A percentile compares a stretch with the other conserved stretches of the same genome.
These are phyloP conservation scores for Silurus glanis DNA, from an alignment of 2,113 vertebrate species.

Conservation along the genomic window DNA sequence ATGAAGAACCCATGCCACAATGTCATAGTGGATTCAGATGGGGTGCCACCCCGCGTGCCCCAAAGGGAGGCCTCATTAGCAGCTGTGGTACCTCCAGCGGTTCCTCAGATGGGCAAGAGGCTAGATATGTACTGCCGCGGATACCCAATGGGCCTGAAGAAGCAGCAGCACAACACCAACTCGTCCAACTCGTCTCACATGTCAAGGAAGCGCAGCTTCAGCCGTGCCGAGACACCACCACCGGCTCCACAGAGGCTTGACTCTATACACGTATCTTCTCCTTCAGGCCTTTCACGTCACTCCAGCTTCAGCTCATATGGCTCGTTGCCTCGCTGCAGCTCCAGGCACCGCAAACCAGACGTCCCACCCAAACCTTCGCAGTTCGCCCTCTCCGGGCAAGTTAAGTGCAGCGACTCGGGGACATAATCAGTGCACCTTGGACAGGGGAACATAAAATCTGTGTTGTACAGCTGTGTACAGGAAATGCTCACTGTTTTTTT, in stretches of 20 bases:
- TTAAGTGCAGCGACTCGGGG: slow-evolving; percentile 90
- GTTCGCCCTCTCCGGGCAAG: slow-evolving; percentile 86
- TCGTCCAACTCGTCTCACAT: slow-evolving; percentile 97
- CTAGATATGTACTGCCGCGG: slow-evolving; percentile 89
- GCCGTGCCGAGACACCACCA: slow-evolving; percentile 88
- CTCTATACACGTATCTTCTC: slow-evolving; percentile 92
- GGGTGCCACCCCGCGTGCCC: slow-evolving; percentile 89
- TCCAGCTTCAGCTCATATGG: slow-evolving; percentile 86
- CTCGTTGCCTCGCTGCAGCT: slow-evolving; percentile 87
- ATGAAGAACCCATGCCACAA: slow-evolving; percentile 88
- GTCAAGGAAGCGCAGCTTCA: slow-evolving; percentile 91
- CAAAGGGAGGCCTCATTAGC: slow-evolving; percentile 93
- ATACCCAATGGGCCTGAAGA: slow-evolving; percentile 89
- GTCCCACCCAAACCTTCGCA: slow-evolving; percentile 95
- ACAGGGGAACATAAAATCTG: slow-evolving; percentile 68
- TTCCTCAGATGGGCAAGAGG: slow-evolving; percentile 89
- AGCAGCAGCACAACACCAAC: slow-evolving; percentile 99
- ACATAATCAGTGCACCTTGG: slow-evolving; percentile 81
- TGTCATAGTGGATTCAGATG: slow-evolving; percentile 80
- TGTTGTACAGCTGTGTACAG: slow-evolving; percentile 79
- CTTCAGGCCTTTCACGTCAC: slow-evolving; percentile 85
- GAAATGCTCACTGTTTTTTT: slow-evolving; percentile 68
- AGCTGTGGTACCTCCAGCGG: slow-evolving; percentile 73
- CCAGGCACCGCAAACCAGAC: slow-evolving; percentile 93
- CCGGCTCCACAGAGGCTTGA: slow-evolving; percentile 95